Conservation (phyloP, 1,140 invertebrate genomes). For the Neomicropteryx cornuta region DNA sequence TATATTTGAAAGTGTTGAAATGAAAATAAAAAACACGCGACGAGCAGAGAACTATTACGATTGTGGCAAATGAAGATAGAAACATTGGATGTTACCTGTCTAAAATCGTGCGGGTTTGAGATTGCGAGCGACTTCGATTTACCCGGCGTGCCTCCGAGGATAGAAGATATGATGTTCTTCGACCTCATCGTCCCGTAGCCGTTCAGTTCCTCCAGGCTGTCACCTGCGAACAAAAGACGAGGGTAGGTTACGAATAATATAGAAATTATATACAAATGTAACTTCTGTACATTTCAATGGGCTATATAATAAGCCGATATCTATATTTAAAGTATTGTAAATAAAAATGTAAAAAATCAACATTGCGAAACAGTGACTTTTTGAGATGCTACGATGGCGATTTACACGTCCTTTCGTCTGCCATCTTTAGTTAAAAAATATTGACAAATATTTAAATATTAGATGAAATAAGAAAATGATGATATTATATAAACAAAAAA, state of each 20-base stretch:
- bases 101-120: slow-evolving; percentile 93
- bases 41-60: slow-evolving; percentile 1
- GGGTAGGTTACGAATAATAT: neutral
- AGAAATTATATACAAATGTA: too few species aligned
- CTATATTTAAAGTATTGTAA: too few species aligned
- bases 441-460: too few species aligned
- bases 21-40: neutral
- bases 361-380: too few species aligned
- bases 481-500: too few species aligned
- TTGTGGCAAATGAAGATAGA: neutral
- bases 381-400: too few species aligned
- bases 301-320: too few species aligned
- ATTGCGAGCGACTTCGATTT: slow-evolving; percentile 81
- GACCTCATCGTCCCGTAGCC: slow-evolving; percentile 72
- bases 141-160: slow-evolving; percentile 70
- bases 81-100: slow-evolving; percentile 55
- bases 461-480: too few species aligned
- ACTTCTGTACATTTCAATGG: too few species aligned
- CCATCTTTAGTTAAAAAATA: too few species aligned
- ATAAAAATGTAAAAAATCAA: too few species aligned
- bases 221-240: slow-evolving; percentile 44
- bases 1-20: neutral
- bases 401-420: too few species aligned
- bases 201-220: slow-evolving; percentile 72
- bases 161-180: slow-evolving; percentile 71